Percentiles rank a stretch among this genome's conserved stretches.
These are phyloP conservation scores for Avahi laniger DNA, from an alignment of 2,797 vertebrate genomes.

Conservation along the genomic window DNA sequence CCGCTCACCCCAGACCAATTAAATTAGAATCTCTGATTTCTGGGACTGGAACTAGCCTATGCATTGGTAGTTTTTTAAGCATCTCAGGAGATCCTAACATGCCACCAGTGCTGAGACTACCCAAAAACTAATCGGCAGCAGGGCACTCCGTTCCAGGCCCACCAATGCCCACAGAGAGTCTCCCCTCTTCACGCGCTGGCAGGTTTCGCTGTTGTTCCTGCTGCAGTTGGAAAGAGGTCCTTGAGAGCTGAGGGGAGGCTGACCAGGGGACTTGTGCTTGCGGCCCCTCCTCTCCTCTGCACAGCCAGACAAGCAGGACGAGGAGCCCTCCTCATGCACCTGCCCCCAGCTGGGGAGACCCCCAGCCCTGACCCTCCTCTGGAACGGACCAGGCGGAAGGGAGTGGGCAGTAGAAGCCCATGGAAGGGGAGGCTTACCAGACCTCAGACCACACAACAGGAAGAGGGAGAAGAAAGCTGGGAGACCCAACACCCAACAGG, in stretches of 20 bases:
- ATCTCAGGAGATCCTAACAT: background rate
- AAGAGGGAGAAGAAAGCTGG: background rate
- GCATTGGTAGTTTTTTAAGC: background rate
- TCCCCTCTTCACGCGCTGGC: rapidly evolving
- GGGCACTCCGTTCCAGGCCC: background rate
- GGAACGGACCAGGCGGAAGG: background rate
- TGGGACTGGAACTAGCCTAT: background rate
- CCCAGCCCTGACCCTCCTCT: background rate
- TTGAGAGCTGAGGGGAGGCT: background rate
- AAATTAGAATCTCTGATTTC: background rate
- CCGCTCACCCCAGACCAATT: background rate
- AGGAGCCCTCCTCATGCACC: background rate
- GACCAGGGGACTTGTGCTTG: background rate
- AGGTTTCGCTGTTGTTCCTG: background rate
- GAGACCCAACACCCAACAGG: background rate
- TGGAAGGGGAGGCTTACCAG: no score
- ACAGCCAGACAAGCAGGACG: background rate
- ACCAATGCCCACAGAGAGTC: background rate
- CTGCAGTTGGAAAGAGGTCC: no score
- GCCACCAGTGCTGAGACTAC: background rate
- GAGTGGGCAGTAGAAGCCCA: background rate
- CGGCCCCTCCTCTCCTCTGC: background rate
- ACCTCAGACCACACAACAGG: rapidly evolving
- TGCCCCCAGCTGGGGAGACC: background rate
- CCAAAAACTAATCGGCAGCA: background rate